These are phyloP conservation scores for Drosophila malerkotliana DNA, from an alignment of 1,140 invertebrate genomes.

Conservation along the genomic window DNA sequence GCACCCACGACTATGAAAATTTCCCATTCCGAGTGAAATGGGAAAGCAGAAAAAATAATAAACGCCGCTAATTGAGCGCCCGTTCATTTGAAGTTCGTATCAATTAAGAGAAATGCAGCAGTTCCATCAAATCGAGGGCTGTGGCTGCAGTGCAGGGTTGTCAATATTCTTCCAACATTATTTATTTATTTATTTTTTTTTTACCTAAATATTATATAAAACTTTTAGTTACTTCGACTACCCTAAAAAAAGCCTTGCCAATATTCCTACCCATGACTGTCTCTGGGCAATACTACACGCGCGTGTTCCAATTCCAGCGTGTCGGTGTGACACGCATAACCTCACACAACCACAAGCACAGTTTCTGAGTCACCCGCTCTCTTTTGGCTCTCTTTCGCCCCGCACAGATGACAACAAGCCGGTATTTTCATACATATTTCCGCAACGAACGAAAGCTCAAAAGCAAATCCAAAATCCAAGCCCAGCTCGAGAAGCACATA, in stretches of 20 bases:
- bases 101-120: slow-evolving; percentile 74
- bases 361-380: slow-evolving; percentile 66
- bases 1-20: slow-evolving; percentile 49
- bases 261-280: slow-evolving; percentile 54
- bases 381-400: slow-evolving; percentile 17
- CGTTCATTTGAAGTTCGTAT: slow-evolving; percentile 77
- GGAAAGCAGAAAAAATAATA: slow-evolving; percentile 42
- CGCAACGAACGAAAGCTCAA: slow-evolving; percentile 62
- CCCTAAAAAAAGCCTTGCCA: not conserved
- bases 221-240: not conserved
- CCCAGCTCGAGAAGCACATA: slow-evolving; percentile 8
- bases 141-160: not conserved
- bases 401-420: slow-evolving; percentile 71
- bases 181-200: no score
- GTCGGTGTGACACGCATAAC: slow-evolving; percentile 59
- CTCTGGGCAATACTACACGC: slow-evolving; percentile 31
- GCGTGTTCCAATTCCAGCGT: slow-evolving; percentile 70
- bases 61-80: slow-evolving; percentile 65
- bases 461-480: slow-evolving; percentile 55
- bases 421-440: slow-evolving; percentile 70
- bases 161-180: not conserved
- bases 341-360: slow-evolving; percentile 76
- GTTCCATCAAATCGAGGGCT: slow-evolving; percentile 62
- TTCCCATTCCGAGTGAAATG: slow-evolving; percentile 55
- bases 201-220: not conserved